Evolutionary conservation across 2,888 invertebrate species (phyloP), one percentile per base, ranked within the genome.

Genomic region (Hipparchia sbordonii): DNA sequence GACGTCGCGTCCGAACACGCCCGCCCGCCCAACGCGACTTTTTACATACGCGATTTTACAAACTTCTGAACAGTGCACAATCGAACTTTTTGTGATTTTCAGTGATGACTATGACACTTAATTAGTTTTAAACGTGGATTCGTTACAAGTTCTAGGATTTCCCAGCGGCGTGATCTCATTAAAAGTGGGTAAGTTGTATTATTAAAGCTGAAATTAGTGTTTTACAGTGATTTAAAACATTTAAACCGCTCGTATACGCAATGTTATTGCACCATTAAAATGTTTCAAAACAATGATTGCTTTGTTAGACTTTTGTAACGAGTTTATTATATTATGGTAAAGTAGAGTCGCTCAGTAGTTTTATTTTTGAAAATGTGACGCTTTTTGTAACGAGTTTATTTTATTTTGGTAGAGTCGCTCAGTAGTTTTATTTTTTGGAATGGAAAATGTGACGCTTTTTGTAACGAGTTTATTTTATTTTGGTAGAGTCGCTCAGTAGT

Each of bases 161-260:
- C 13, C 67, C 57, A 57, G 57, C 10, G 67, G 23, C 23, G 56
- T 46, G 70, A 60, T 54, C 67, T 54, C 54, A 48, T 80, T 88
- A 89, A 90, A 91, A 90, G 89, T 89, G 89, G 91, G 91, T 91
- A 82, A 90, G 91, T 90, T 85, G 72, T 76, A 75, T 39, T 76
- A 75, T 39, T 59, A 59, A 2, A 59, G 2, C 75, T 82, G 62
- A 81, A 74, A 76, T 63, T 45, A 48, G 73, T 70, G 76, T 8
- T 54, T 66, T 75, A 71, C 72, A 69, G 74, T 67, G 74, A 70
- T 77, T 77, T 74, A 76, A 79, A 78, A 72, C 74, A 77, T 79
- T 79, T 78, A 81, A 72, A 74, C 13, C 74, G 72, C 72, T 71
- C 76, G 81, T 78, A 77, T 61, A 23, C 23, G 70, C 39, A 66